Evolutionary conservation across 1,140 invertebrate genomes (phyloP), one percentile per base, ranked within the genome.

Genomic region (Dinoponera quadriceps): DNA sequence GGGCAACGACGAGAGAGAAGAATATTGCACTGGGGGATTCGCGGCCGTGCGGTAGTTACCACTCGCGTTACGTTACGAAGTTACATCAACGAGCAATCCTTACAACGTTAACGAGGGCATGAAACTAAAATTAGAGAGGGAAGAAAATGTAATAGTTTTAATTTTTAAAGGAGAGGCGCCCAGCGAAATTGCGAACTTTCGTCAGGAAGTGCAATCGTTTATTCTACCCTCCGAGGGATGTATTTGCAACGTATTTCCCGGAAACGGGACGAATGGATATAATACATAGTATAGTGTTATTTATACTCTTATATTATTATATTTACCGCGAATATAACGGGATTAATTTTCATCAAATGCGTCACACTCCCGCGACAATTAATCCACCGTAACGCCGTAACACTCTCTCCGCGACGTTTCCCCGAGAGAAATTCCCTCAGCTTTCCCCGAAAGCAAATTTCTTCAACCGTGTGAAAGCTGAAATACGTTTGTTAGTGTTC

Each of bases 31-130:
- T 73, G 66, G 69, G 60, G 25, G 16, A 66, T 25, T 20, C 7
- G 27, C 27, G 48, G 18, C 27, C 33, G 48, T 38, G 38, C 59
- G 49, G 55, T 33, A 77, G 48, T 82, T 62, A 82, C 25, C 38
- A 33, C 75, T 78, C 44, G 29, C 13, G 13, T 48, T 20, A n/a
- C 75, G 65, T 69, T 69, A 69, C 51, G 51, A 69, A 71, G 51
- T 80, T 80, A 80, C 38, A 69, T 69, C 75, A 69, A 38, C 63
- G 63, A 44, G 22, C 33, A 57, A 80, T 80, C 22, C 33, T 57
- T 80, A 71, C 65, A 69, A 80, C 33, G 65, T 80, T 80, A 80
- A 80, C 75, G 65, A 80, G 51, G 54, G 71, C 75, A 80, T 80
- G 65, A 71, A 80, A 80, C 75, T 80, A 29, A 80, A 80, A 78